A percentile compares a stretch with the other conserved stretches of the same genome.
Evolutionary conservation across 1,140 invertebrate genomes (phyloP).

Genomic region (Orius insidiosus): DNA sequence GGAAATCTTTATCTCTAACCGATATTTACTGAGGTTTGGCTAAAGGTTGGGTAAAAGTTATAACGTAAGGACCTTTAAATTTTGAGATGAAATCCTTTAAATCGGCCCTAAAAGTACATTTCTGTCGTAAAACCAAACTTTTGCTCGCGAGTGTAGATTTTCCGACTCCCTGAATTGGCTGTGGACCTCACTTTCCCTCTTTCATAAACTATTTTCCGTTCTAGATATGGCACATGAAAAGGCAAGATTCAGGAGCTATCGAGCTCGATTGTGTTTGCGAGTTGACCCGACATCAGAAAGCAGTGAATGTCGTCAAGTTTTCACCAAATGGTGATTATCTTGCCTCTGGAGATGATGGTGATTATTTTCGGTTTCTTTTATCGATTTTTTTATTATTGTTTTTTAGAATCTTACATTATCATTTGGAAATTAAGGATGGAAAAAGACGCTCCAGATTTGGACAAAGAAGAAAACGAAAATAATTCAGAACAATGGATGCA

Average conservation of each 20-base stretch:
- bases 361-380: slow-evolving; percentile 8
- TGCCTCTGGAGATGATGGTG: slow-evolving; percentile 85
- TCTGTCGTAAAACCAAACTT: too few relatives aligned
- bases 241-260: slow-evolving; percentile 41
- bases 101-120: too few relatives aligned
- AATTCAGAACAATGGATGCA: slow-evolving; percentile 77
- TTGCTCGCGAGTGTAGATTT: too few relatives aligned
- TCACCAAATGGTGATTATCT: slow-evolving; percentile 69
- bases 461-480: slow-evolving; percentile 31
- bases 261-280: slow-evolving; percentile 66
- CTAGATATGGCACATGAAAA: slow-evolving; percentile 72
- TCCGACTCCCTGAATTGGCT: too few relatives aligned
- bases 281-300: slow-evolving; percentile 70
- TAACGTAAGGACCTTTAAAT: too few relatives aligned
- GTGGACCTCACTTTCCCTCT: slow-evolving; percentile 1
- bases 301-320: slow-evolving; percentile 87
- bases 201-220: slow-evolving; percentile 21
- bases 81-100: too few relatives aligned
- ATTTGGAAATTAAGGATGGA: slow-evolving; percentile 73
- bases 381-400: slow-evolving; percentile 7
- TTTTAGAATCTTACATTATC: slow-evolving; percentile 63
- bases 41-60: too few relatives aligned
- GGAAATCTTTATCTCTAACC: background rate
- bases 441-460: slow-evolving; percentile 37
- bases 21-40: too few relatives aligned